Percentiles rank a stretch among this genome's conserved stretches.
Conservation (phyloP, 2,888 invertebrate species). For the Tenthredo livida region DNA sequence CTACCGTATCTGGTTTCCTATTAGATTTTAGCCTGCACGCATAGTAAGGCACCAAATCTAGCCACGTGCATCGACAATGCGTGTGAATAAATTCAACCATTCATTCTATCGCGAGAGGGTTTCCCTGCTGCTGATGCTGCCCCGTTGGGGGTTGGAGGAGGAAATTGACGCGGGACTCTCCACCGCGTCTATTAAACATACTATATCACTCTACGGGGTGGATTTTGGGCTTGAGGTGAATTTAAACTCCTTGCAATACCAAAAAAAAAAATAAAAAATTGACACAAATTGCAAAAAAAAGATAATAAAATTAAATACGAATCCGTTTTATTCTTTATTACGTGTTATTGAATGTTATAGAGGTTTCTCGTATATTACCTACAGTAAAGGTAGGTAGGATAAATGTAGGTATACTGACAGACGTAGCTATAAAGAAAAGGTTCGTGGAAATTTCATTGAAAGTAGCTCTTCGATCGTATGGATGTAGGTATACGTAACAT, state of each 20-base stretch:
- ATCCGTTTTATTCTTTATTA: neutral
- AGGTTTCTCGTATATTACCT: neutral
- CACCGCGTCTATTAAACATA: neutral
- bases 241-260: neutral
- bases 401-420: neutral
- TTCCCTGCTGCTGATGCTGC: constrained; percentile 26
- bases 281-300: neutral
- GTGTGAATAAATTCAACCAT: constrained; percentile 49
- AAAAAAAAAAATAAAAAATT: neutral
- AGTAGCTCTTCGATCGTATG: neutral
- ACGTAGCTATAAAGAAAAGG: neutral
- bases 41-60: constrained; percentile 32
- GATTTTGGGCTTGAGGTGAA: neutral
- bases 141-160: neutral
- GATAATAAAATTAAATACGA: neutral
- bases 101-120: constrained; percentile 38
- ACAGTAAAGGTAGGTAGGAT: neutral
- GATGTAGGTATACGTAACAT: neutral
- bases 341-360: neutral
- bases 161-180: constrained; percentile 24
- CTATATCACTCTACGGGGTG: constrained; percentile 1
- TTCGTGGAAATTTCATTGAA: constrained; percentile 9
- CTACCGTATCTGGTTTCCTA: constrained; percentile 47
- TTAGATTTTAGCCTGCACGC: constrained; percentile 46
- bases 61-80: constrained; percentile 51